Evolutionary conservation across 2,888 invertebrate species (phyloP).

Genomic region (Gandaritis pyraliata): DNA sequence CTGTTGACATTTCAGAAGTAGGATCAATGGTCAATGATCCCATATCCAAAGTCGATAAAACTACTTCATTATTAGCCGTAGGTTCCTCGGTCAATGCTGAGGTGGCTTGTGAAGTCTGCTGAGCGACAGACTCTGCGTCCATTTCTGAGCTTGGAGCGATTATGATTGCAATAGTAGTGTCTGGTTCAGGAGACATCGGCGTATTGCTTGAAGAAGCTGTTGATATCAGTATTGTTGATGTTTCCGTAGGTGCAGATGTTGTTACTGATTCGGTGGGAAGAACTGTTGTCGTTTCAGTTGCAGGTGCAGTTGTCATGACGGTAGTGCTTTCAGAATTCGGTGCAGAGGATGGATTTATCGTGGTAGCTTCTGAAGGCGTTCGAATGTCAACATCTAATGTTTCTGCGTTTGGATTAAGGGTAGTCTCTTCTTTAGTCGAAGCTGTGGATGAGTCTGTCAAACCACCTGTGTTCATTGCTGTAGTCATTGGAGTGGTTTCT

Average conservation of each 20-base stretch:
- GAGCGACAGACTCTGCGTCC: conserved; percentile 44
- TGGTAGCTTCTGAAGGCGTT: conserved; percentile 51
- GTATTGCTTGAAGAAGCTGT: conserved; percentile 34
- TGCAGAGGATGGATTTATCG: conserved; percentile 53
- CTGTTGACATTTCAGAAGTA: conserved; percentile 26
- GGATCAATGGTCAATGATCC: conserved; percentile 24
- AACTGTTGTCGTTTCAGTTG: conserved; percentile 28
- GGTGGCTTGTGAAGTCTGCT: conserved; percentile 47
- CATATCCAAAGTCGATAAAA: conserved; percentile 43
- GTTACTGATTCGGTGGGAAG: conserved; percentile 30
- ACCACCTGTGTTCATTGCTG: conserved; percentile 47
- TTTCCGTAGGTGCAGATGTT: conserved; percentile 38
- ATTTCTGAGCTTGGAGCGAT: conserved; percentile 32
- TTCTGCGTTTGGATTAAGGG: conserved; percentile 62
- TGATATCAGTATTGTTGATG: conserved; percentile 34
- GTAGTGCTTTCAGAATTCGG: conserved; percentile 58
- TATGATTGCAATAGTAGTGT: conserved; percentile 36
- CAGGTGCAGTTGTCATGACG: conserved; percentile 26
- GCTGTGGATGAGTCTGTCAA: conserved; percentile 51
- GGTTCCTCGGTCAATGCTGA: conserved; percentile 51
- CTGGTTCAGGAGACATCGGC: conserved; percentile 26
- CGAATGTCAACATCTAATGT: conserved; percentile 57
- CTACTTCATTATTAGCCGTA: conserved; percentile 55
- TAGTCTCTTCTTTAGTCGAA: conserved; percentile 61
- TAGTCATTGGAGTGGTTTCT: conserved; percentile 36